phyloP scores from a whole-genome alignment of 2,888 invertebrate species.

The Yponomeuta sedellus region DNA sequence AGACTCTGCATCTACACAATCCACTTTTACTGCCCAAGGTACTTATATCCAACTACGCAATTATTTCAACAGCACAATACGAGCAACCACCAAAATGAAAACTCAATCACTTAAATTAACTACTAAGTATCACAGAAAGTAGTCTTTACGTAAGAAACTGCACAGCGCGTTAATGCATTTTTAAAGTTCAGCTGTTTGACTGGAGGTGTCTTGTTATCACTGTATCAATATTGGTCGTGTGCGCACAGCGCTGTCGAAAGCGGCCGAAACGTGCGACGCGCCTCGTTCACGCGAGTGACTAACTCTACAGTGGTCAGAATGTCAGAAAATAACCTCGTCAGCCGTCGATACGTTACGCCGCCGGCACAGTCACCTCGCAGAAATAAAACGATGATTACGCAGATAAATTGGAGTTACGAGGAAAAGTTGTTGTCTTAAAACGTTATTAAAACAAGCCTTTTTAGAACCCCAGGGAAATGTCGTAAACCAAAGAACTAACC shows the following conservation, averaged over 20 bases:
- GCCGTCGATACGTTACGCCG: conserved; percentile 62
- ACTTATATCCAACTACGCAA: background rate
- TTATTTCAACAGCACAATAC: background rate
- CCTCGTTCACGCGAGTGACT: conserved; percentile 73
- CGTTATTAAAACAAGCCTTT: too few species aligned
- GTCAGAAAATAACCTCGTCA: conserved; percentile 63
- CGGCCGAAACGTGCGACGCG: conserved; percentile 18
- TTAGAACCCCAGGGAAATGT: too few species aligned
- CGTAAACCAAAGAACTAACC: too few species aligned
- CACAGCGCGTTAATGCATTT: background rate
- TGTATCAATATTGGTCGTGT: background rate
- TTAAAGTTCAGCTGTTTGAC: background rate
- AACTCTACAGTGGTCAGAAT: conserved; percentile 54
- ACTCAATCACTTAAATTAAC: background rate
- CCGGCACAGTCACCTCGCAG: conserved; percentile 56
- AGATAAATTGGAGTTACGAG: background rate
- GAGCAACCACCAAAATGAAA: background rate
- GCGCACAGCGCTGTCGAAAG: background rate
- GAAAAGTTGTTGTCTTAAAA: background rate
- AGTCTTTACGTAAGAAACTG: background rate
- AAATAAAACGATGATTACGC: conserved; percentile 6
- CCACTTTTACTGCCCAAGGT: background rate
- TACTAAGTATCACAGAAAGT: background rate
- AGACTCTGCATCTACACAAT: background rate
- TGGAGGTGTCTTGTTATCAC: background rate